Evolutionary conservation across 2,888 invertebrate species (phyloP), one percentile per base, ranked within the genome.

Genomic region (Psococerastis gibbosa): DNA sequence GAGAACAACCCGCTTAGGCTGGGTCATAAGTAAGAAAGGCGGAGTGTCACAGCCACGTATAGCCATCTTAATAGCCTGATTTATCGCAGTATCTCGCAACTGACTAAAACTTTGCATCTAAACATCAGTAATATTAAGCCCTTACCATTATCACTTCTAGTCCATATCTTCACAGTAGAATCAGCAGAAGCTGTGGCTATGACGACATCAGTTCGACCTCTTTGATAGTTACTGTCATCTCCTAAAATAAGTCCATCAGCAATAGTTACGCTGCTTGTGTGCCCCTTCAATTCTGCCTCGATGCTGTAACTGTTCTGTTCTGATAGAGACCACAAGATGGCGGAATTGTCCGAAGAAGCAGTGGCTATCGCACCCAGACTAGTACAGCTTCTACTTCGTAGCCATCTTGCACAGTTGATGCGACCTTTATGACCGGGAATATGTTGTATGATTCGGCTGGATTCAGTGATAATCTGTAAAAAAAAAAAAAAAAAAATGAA

Each of bases 341-440:
- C 78, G 16, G 72, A 73, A 43, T 74, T 73, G 59, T 91, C 91
- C 3, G 76, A 71, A 0, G 85, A 80, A 3, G 78, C 78, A 0
- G 89, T 83, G 3, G 89, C 57, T 11, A 89, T 59, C 55, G 69
- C 67, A 22, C 49, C 38, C 43, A 54, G 49, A 23, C 43, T 31
- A 20, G 43, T 43, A 20, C 55, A 56, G 47, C 56, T 56, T 44
- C 43, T 5, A 27, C 47, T 49, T 48, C 51, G 53, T 15, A 77
- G 63, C 74, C 76, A 78, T 51, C 64, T 71, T 0, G 87, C 83
- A 9, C 76, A 73, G 58, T 82, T 88, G 0, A 92, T 78, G 49
- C 72, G 69, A 42, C 70, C 74, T 18, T 62, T 69, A 57, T 92
- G 91, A 34, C 68, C 60, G 42, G 71, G 62, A 54, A 75, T 56